phyloP scores from a whole-genome alignment of 2,888 invertebrate genomes.

The Nomada fucata region DNA sequence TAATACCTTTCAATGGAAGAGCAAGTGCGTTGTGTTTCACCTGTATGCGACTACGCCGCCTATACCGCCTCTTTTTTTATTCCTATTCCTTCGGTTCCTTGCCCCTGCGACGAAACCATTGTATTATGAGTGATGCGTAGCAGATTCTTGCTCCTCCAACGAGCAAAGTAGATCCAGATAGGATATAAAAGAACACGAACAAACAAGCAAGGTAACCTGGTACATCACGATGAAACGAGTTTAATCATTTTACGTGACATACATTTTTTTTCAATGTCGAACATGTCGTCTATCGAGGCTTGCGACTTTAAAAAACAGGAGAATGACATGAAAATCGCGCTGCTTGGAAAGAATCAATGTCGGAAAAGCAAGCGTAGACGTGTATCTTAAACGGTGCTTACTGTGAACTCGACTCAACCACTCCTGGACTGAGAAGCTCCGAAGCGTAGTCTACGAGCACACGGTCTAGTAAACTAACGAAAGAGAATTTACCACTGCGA shows the following conservation, averaged over 20 bases:
- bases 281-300: no score
- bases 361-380: constrained; percentile 27
- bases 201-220: no score
- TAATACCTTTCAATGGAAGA: background rate
- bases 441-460: constrained; percentile 50
- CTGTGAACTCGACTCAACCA: constrained; percentile 54
- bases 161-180: no score
- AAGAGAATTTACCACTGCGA: constrained; percentile 59
- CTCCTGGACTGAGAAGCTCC: constrained; percentile 42
- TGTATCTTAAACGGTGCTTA: constrained; percentile 51
- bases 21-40: background rate
- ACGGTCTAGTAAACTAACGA: constrained; percentile 63
- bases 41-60: no score
- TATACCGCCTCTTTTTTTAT: background rate
- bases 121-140: background rate
- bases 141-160: no score
- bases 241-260: no score
- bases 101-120: background rate
- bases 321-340: background rate
- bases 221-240: no score
- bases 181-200: no score
- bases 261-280: no score
- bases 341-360: constrained; percentile 24
- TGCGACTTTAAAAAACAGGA: background rate
- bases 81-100: background rate